Percentiles rank a stretch among this genome's conserved stretches.
Conservation (phyloP, 2,797 vertebrate species). For the Neosalanx taihuensis region DNA sequence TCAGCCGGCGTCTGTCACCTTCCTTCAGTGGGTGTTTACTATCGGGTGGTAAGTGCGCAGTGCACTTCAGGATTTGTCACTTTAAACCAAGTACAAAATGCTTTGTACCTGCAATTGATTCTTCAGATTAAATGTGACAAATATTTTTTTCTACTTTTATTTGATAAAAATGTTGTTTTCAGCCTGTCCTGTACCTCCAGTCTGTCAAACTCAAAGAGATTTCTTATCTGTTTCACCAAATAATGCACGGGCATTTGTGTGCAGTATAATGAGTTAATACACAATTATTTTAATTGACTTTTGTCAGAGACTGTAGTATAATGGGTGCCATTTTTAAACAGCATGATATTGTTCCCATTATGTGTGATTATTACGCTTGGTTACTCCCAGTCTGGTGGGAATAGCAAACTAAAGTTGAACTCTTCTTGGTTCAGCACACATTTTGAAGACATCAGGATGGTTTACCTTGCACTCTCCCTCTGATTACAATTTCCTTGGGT, state of each 20-base stretch:
- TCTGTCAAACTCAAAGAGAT: neutral
- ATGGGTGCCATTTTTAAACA: constrained; percentile 5
- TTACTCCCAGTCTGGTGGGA: constrained; percentile 6
- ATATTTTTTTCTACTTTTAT: neutral
- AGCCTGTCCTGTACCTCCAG: constrained; percentile 1
- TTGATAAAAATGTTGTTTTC: constrained; percentile 4
- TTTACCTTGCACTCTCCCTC: neutral
- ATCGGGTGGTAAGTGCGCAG: neutral
- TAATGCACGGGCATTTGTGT: neutral
- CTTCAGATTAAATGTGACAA: neutral
- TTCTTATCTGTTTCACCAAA: constrained; percentile 7
- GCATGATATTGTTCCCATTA: constrained; percentile 22
- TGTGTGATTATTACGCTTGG: constrained; percentile 15
- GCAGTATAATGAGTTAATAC: constrained; percentile 11
- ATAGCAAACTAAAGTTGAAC: constrained; percentile 9
- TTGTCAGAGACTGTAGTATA: constrained; percentile 4
- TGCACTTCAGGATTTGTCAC: neutral
- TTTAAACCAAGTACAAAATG: neutral
- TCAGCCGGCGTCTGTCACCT: neutral
- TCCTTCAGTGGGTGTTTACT: neutral
- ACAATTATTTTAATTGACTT: constrained; percentile 13
- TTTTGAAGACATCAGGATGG: neutral
- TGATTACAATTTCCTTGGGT: neutral
- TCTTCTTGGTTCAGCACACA: constrained; percentile 1
- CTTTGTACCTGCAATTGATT: neutral